Evolutionary conservation across 2,888 invertebrate genomes (phyloP), one percentile per base, ranked within the genome.

Genomic region (Pterobdella sp.): DNA sequence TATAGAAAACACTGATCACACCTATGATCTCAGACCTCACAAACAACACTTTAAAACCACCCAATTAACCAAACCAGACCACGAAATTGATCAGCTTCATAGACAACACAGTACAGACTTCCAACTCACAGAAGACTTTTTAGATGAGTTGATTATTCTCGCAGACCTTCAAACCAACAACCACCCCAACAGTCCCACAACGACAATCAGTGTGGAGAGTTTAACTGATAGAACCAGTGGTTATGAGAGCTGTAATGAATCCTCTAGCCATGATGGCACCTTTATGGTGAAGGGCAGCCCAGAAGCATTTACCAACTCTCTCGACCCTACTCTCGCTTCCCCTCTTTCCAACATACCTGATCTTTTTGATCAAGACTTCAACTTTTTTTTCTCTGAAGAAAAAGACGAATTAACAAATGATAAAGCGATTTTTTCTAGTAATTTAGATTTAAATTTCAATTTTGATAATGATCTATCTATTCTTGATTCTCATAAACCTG

Each of bases 211-310:
- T 29, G 65, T 65, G 3, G 65, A 3, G 14, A 37, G 36, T 36
- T 67, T 34, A 18, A n/a, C 56, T 35, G 71, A 71, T 10, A 2
- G 22, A n/a, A 71, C 56, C 63, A 71, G 71, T n/a, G 71, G 71
- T 3, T 71, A 71, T 63, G 56, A 32, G 34, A 71, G 71, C 22
- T 29, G 35, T 14, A 56, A 42, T 32, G 34, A 71, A 22, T 71
- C 60, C 26, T 31, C 68, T 7, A 2, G 2, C 65, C 14, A 18
- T 3, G 32, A 65, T 18, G n/a, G 14, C 29, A 31, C 32, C 10
- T 14, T 35, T 65, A 35, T 31, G 4, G 60, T 26, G 4, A 26
- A 22, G 26, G 60, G 26, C 60, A 14, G n/a, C n/a, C n/a, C 60
- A 56, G 60, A 7, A 4, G 60, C 60, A 26, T 22, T 56, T n/a